Evolutionary conservation across 2,113 vertebrate species (phyloP).

Genomic region (Ahaetulla prasina): DNA sequence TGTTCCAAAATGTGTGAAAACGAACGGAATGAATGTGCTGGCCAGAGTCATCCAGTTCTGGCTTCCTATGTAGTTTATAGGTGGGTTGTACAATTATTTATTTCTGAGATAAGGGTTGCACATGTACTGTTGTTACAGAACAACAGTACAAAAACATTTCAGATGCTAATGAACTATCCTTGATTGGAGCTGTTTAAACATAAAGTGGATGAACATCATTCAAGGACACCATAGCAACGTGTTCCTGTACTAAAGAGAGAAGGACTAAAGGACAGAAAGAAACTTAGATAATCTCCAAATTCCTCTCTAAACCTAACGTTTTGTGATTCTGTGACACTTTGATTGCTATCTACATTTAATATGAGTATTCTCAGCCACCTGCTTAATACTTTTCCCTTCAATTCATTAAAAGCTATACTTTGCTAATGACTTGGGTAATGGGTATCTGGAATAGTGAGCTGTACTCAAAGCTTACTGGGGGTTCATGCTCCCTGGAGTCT

Average conservation of each 20-base stretch:
- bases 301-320: not conserved
- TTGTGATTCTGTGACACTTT: not conserved
- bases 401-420: not conserved
- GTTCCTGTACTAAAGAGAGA: not conserved
- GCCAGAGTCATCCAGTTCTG: not conserved
- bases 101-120: not conserved
- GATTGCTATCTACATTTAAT: not conserved
- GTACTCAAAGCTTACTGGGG: not conserved
- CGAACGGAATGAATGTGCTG: not conserved
- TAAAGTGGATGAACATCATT: not conserved
- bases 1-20: not conserved
- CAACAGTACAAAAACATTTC: not conserved
- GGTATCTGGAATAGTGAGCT: not conserved
- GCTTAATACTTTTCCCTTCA: not conserved
- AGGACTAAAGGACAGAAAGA: not conserved
- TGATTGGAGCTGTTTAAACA: not conserved
- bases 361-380: not conserved
- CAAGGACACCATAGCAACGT: not conserved
- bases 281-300: not conserved
- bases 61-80: not conserved
- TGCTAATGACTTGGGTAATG: not conserved
- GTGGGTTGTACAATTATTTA: not conserved
- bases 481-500: not conserved
- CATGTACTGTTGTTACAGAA: not conserved
- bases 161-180: not conserved